Evolutionary conservation across 35 echinoderm and acorn worm genomes (phyloP).

Genomic region (Amphiura filiformis): DNA sequence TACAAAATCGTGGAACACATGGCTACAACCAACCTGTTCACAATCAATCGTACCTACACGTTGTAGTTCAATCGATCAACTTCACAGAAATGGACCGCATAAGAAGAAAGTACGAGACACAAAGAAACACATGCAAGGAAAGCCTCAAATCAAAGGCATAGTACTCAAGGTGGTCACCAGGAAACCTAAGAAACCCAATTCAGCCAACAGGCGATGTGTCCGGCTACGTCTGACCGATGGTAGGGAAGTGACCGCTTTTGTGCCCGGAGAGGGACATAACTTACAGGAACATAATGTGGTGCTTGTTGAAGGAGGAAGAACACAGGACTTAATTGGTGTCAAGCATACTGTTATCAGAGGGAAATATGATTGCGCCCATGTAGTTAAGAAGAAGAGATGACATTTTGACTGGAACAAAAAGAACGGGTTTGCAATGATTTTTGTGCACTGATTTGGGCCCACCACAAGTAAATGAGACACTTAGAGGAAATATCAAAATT

Average conservation of each 20-base stretch:
- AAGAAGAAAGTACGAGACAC: slow-evolving; percentile 67
- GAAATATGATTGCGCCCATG: slow-evolving; percentile 98
- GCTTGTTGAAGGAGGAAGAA: slow-evolving; percentile 89
- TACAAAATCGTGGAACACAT: not conserved
- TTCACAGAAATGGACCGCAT: slow-evolving; percentile 75
- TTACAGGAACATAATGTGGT: slow-evolving; percentile 98
- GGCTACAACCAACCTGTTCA: not conserved
- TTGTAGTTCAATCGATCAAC: slow-evolving; percentile 59
- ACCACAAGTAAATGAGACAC: no score
- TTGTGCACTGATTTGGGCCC: no score
- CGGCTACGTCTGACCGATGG: slow-evolving; percentile 88
- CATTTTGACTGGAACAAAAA: not conserved
- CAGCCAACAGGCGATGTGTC: slow-evolving; percentile 89
- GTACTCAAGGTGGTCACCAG: slow-evolving; percentile 78
- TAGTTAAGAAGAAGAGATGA: slow-evolving; percentile 84
- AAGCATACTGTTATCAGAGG: slow-evolving; percentile 92
- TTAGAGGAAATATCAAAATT: no score
- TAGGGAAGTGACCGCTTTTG: slow-evolving; percentile 84
- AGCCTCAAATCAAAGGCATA: slow-evolving; percentile 94
- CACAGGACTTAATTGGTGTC: slow-evolving; percentile 93
- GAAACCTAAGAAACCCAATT: slow-evolving; percentile 98
- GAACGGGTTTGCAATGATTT: no score
- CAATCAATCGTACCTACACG: not conserved
- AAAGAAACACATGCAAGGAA: slow-evolving; percentile 71
- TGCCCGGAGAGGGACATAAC: slow-evolving; percentile 91